These are phyloP conservation scores for Dyspetes luteomarginatus DNA, from an alignment of 2,888 invertebrate genomes.

Conservation along the genomic window DNA sequence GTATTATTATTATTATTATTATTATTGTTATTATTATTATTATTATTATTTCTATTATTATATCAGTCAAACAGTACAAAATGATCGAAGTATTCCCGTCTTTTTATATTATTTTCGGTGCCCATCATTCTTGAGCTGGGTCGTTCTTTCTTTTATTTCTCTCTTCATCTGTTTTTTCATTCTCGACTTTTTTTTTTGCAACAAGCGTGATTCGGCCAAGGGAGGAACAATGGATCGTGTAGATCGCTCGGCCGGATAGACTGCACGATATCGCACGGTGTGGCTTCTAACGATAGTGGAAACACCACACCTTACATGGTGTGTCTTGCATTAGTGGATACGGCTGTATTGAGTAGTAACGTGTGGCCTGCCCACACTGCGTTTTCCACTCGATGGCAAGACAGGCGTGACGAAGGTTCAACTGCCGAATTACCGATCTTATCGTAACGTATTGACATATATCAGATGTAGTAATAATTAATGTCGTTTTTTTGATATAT, in stretches of 20 bases:
- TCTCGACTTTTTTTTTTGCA: slow-evolving; percentile 32
- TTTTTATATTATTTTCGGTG: not conserved
- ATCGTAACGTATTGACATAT: not conserved
- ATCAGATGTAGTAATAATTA: not conserved
- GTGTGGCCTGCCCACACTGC: not conserved
- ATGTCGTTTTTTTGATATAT: too few relatives aligned
- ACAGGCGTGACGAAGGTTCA: not conserved
- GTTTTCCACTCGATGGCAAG: slow-evolving; percentile 12
- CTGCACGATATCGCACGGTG: slow-evolving; percentile 52
- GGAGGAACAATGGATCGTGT: slow-evolving; percentile 53
- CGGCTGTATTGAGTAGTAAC: slow-evolving; percentile 1
- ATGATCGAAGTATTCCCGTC: not conserved
- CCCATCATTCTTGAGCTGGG: not conserved
- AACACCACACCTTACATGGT: slow-evolving; percentile 46
- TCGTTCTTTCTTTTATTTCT: slow-evolving; percentile 9
- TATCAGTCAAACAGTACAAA: slow-evolving; percentile 16
- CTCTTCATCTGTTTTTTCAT: slow-evolving; percentile 1
- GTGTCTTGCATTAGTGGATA: not conserved
- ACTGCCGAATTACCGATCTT: slow-evolving; percentile 43
- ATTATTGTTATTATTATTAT: too few relatives aligned
- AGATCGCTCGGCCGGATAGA: slow-evolving; percentile 43
- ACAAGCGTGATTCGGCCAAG: slow-evolving; percentile 47
- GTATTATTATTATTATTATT: too few relatives aligned
- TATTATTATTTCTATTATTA: not conserved
- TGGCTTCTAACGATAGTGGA: slow-evolving; percentile 46